Conservation (phyloP, 2,888 invertebrate genomes). For the Drosophila histrio region DNA sequence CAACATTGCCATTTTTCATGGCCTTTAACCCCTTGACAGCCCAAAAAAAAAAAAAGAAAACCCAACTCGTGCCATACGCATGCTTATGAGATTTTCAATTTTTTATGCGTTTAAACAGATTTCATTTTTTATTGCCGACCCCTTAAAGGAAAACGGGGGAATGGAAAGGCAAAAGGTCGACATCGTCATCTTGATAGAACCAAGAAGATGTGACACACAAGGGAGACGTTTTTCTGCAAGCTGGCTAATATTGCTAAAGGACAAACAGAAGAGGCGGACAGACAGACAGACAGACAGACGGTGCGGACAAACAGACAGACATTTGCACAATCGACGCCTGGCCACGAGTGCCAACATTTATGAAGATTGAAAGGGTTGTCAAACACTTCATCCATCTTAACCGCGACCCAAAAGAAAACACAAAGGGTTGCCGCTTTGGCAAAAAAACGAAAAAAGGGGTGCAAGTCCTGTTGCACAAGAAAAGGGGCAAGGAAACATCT, state of each 20-base stretch:
- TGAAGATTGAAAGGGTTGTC: conserved; percentile 84
- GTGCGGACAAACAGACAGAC: conserved; percentile 7
- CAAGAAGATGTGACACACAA: conserved; percentile 75
- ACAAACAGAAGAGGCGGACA: conserved; percentile 20
- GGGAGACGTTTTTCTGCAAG: conserved; percentile 55
- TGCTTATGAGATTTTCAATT: conserved; percentile 82
- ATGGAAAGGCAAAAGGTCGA: conserved; percentile 50
- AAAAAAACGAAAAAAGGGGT: conserved; percentile 42
- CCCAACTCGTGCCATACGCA: conserved; percentile 70
- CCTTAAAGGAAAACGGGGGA: conserved; percentile 19
- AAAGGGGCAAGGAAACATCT: conserved; percentile 63
- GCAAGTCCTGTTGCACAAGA: conserved; percentile 53
- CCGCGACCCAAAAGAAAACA: conserved; percentile 36
- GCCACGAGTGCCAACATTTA: conserved; percentile 79
- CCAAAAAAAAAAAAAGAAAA: not conserved
- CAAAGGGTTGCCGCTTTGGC: no score
- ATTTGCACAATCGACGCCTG: conserved; percentile 57
- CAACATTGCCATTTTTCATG: conserved; percentile 76
- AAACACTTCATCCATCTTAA: conserved; percentile 81
- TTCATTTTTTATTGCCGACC: conserved; percentile 70
- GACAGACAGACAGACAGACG: conserved; percentile 9
- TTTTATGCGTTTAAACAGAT: conserved; percentile 82
- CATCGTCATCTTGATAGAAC: conserved; percentile 72
- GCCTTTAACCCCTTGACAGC: conserved; percentile 51
- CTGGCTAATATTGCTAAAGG: conserved; percentile 69